phyloP scores from a whole-genome alignment of 2,113 vertebrate species.

The Clarias gariepinus region DNA sequence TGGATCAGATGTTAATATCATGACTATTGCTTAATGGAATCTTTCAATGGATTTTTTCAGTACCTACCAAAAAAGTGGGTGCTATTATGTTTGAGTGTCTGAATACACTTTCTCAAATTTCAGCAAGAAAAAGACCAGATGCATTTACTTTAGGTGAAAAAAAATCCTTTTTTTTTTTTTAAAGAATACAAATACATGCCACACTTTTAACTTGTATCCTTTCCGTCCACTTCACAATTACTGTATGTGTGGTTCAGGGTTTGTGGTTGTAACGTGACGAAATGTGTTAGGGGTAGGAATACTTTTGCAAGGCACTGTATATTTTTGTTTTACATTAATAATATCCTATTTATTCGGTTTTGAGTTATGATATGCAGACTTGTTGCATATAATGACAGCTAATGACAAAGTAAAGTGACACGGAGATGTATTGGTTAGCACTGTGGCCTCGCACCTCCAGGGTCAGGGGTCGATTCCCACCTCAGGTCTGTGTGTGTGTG shows the following conservation, averaged over 20 bases:
- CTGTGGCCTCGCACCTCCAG: no score
- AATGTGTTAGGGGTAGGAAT: no score
- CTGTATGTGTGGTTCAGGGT: no score
- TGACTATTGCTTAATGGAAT: background rate
- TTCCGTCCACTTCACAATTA: no score
- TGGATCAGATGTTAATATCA: background rate
- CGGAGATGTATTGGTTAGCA: no score
- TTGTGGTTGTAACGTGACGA: no score
- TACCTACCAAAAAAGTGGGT: background rate
- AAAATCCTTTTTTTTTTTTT: background rate
- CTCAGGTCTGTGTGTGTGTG: no score
- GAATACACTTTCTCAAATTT: background rate
- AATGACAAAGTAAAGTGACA: background rate
- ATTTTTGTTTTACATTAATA: no score
- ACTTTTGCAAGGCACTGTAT: no score
- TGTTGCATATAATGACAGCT: background rate
- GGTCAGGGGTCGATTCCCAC: no score
- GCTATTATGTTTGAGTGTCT: background rate
- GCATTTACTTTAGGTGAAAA: background rate
- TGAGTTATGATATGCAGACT: background rate
- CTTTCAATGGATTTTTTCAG: background rate
- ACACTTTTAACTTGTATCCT: no score
- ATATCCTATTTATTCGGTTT: background rate
- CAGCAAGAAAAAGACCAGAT: background rate
- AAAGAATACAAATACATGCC: background rate